These are phyloP conservation scores for Aselliscus stoliczkanus DNA, from an alignment of 2,797 vertebrate species.

Conservation along the genomic window DNA sequence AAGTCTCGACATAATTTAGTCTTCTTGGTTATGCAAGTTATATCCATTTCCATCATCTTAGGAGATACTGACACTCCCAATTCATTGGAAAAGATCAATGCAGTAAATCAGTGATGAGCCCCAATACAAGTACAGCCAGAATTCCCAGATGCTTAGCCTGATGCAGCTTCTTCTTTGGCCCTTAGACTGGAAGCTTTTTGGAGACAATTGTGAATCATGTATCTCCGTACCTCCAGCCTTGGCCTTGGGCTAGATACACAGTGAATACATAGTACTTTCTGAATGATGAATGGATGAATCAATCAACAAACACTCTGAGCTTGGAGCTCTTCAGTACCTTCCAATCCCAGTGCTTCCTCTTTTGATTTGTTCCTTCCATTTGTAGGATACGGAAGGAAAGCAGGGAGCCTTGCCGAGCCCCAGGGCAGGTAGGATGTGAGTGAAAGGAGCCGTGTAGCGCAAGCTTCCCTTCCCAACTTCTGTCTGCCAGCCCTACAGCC, in stretches of 20 bases:
- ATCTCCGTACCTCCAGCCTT: not conserved
- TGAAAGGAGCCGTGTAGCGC: rapidly evolving
- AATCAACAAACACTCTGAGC: not conserved
- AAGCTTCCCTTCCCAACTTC: not conserved
- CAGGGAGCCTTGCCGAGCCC: not conserved
- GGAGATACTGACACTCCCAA: not conserved
- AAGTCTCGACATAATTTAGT: not conserved
- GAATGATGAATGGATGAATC: not conserved
- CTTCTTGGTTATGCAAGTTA: not conserved
- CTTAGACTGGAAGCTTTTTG: not conserved
- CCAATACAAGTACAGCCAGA: not conserved
- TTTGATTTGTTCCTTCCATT: not conserved
- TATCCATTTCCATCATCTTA: not conserved
- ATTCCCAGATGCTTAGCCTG: not conserved
- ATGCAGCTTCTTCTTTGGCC: not conserved
- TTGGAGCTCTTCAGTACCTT: not conserved
- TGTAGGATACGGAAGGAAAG: not conserved
- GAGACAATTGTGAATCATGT: not conserved
- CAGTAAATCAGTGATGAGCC: not conserved
- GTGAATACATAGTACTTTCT: not conserved
- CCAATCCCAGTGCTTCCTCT: not conserved
- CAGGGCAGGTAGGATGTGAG: not conserved
- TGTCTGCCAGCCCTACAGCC: not conserved
- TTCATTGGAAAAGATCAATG: not conserved
- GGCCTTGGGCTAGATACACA: not conserved